These are phyloP conservation scores for Bombus fervidus DNA, from an alignment of 1,140 invertebrate species.

Conservation along the genomic window DNA sequence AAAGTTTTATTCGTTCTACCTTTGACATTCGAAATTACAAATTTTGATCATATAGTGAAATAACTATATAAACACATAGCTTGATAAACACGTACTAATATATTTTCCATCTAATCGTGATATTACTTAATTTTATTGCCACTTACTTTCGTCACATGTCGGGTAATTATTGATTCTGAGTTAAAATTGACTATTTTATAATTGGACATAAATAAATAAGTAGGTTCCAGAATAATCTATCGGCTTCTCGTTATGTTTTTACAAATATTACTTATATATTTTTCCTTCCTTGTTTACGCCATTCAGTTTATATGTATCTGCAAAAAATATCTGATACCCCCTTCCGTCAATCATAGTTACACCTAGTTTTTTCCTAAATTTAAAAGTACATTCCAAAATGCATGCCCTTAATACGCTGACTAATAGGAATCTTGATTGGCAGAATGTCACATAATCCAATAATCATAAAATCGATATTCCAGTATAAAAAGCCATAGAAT, in stretches of 20 bases:
- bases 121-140: too few species aligned
- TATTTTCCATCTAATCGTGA: neutral
- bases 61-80: neutral
- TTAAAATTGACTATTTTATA: neutral
- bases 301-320: neutral
- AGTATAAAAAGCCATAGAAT: neutral
- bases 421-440: neutral
- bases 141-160: too few species aligned
- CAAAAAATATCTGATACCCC: neutral
- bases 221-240: neutral
- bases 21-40: neutral
- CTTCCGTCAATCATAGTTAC: neutral
- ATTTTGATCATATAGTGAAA: neutral
- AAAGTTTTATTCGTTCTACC: neutral
- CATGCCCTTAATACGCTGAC: neutral
- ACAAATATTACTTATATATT: neutral
- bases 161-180: neutral
- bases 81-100: neutral
- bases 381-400: neutral
- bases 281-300: neutral
- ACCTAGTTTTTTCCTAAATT: neutral
- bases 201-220: neutral
- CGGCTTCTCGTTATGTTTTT: neutral
- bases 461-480: neutral
- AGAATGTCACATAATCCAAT: neutral